Conservation (phyloP, 2,113 vertebrate genomes). For the Lagopus leucura region DNA sequence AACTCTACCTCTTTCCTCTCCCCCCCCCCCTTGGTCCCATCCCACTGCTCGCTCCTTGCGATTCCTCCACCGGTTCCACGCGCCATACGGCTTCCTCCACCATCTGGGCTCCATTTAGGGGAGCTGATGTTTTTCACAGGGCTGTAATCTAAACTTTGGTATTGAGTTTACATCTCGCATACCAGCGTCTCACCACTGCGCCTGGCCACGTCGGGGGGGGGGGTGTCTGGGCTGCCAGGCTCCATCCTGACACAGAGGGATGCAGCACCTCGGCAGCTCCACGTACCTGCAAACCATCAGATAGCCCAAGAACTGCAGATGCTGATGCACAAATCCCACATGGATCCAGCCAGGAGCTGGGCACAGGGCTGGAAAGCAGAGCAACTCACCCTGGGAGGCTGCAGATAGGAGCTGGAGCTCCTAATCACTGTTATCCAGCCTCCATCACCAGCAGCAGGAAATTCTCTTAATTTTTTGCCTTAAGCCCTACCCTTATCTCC, state of each 20-base stretch:
- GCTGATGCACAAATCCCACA: accelerated
- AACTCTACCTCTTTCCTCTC: not conserved
- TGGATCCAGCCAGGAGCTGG: accelerated
- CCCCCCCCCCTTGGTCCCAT: not conserved
- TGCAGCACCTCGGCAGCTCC: not conserved
- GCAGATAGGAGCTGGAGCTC: not conserved
- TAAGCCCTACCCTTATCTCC: not conserved
- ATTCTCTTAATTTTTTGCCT: slow-evolving; percentile 3
- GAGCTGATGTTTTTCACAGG: slow-evolving; percentile 71
- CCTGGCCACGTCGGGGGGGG: not conserved
- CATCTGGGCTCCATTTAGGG: slow-evolving; percentile 75
- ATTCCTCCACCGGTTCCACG: not conserved
- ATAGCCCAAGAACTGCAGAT: accelerated
- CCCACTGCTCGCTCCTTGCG: not conserved
- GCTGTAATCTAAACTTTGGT: slow-evolving; percentile 61
- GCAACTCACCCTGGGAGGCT: not conserved
- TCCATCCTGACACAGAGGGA: not conserved
- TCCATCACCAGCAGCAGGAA: slow-evolving; percentile 5
- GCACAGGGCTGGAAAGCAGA: not conserved
- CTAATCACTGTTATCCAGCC: not conserved
- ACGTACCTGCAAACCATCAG: accelerated
- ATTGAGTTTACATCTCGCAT: slow-evolving; percentile 62
- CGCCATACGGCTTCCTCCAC: slow-evolving; percentile 17
- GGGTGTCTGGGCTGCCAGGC: not conserved
- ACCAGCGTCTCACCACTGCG: slow-evolving; percentile 38